Conservation (phyloP, 2,888 invertebrate genomes). For the Dicyrtomina minuta region DNA sequence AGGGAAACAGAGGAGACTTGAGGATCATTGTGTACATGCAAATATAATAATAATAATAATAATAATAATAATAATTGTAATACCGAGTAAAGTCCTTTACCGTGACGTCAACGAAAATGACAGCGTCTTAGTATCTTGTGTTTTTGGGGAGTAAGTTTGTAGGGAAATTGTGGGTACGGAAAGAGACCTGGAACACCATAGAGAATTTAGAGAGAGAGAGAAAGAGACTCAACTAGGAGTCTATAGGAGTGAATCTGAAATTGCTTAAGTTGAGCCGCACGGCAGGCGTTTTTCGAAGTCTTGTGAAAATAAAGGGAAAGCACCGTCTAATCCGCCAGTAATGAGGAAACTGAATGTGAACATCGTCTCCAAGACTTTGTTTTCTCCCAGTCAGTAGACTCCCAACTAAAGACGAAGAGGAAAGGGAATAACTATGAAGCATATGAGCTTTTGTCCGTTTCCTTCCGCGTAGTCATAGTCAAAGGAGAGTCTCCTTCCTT, state of each 20-base stretch:
- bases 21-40: conserved; percentile 13
- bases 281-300: conserved; percentile 18
- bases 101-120: conserved; percentile 7
- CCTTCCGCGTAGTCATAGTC: background rate
- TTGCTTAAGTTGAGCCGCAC: conserved; percentile 20
- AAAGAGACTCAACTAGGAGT: too few species aligned
- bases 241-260: conserved; percentile 1
- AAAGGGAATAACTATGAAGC: too few species aligned
- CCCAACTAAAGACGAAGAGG: too few species aligned
- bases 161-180: background rate
- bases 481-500: background rate
- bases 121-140: background rate
- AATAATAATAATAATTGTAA: conserved; percentile 22
- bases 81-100: conserved; percentile 13
- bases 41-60: conserved; percentile 15
- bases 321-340: conserved; percentile 25
- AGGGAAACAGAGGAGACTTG: background rate
- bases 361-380: background rate
- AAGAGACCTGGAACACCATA: background rate
- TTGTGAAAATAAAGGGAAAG: conserved; percentile 23
- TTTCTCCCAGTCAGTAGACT: background rate
- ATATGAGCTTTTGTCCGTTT: background rate
- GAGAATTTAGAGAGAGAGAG: conserved; percentile 2
- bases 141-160: background rate
- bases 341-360: conserved; percentile 22